Evolutionary conservation across 2,797 vertebrate species (phyloP).

Genomic region (Lophius americanus): DNA sequence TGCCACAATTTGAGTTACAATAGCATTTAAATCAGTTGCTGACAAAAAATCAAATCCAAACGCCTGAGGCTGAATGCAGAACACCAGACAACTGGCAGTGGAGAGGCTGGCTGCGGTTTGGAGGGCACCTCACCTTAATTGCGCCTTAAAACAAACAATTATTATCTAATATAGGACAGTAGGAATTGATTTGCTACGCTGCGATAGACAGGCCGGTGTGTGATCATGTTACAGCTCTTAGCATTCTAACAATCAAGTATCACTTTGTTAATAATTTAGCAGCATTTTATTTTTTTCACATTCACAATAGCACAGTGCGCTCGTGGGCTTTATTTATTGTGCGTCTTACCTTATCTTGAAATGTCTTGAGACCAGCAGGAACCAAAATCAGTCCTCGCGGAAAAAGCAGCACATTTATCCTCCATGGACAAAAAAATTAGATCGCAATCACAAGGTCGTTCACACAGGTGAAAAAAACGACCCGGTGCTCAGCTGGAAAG

Average conservation of each 20-base stretch:
- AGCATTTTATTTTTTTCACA: constrained; percentile 15
- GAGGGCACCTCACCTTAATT: constrained; percentile 54
- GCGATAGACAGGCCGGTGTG: constrained; percentile 33
- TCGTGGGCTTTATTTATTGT: background rate
- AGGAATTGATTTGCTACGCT: constrained; percentile 31
- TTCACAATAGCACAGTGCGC: constrained; percentile 36
- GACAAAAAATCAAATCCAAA: background rate
- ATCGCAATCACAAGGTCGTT: constrained; percentile 72
- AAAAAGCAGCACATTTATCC: constrained; percentile 56
- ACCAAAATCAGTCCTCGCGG: constrained; percentile 61
- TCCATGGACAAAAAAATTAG: constrained; percentile 70
- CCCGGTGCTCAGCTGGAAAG: constrained; percentile 54
- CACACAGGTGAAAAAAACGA: constrained; percentile 70
- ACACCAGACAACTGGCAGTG: constrained; percentile 35
- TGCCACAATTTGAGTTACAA: constrained; percentile 29
- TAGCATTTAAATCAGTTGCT: constrained; percentile 5
- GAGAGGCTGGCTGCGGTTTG: constrained; percentile 63
- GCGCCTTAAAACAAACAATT: constrained; percentile 46
- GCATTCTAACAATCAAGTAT: constrained; percentile 35
- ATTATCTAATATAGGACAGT: constrained; percentile 31
- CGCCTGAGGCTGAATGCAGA: constrained; percentile 15
- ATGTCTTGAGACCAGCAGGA: constrained; percentile 61
- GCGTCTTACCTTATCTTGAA: constrained; percentile 75
- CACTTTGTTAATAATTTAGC: constrained; percentile 39
- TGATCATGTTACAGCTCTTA: constrained; percentile 12